Evolutionary conservation across 2,888 invertebrate genomes (phyloP).

Genomic region (Ormyrus pomaceus): DNA sequence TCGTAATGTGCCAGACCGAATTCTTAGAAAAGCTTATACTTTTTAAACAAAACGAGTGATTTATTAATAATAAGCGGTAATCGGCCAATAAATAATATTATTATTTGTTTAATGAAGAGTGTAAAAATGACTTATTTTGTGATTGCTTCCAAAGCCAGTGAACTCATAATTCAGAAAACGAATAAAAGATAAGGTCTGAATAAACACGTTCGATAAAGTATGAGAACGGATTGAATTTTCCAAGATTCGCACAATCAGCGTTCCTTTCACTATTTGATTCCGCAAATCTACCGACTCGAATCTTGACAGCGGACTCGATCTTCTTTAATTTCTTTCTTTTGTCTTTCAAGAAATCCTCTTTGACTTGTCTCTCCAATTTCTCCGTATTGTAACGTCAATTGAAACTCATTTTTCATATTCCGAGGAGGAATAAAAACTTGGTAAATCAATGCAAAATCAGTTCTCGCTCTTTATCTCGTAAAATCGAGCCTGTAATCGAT

Average conservation of each 20-base stretch:
- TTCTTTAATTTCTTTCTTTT: background rate
- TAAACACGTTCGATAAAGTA: conserved; percentile 39
- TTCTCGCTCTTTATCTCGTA: too few species aligned
- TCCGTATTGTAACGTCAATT: background rate
- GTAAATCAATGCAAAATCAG: too few species aligned
- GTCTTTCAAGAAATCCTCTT: background rate
- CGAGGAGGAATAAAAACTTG: too few species aligned
- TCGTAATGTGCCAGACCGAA: too few species aligned
- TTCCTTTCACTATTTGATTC: conserved; percentile 27
- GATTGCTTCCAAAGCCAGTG: conserved; percentile 10
- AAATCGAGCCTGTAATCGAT: too few species aligned
- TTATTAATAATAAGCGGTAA: too few species aligned
- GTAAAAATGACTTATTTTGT: conserved; percentile 9
- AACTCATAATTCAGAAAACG: conserved; percentile 37
- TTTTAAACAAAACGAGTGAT: too few species aligned
- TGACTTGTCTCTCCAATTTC: conserved; percentile 1
- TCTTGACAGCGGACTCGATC: background rate
- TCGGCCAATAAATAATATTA: too few species aligned
- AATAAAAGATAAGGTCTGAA: conserved; percentile 21
- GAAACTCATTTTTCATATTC: too few species aligned
- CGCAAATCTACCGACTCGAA: conserved; percentile 21
- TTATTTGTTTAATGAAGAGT: background rate
- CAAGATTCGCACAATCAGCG: conserved; percentile 48
- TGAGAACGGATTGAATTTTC: conserved; percentile 58
- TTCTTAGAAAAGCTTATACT: too few species aligned